Evolutionary conservation across 2,888 invertebrate genomes (phyloP), one percentile per base, ranked within the genome.

Genomic region (Lycia hirtaria): DNA sequence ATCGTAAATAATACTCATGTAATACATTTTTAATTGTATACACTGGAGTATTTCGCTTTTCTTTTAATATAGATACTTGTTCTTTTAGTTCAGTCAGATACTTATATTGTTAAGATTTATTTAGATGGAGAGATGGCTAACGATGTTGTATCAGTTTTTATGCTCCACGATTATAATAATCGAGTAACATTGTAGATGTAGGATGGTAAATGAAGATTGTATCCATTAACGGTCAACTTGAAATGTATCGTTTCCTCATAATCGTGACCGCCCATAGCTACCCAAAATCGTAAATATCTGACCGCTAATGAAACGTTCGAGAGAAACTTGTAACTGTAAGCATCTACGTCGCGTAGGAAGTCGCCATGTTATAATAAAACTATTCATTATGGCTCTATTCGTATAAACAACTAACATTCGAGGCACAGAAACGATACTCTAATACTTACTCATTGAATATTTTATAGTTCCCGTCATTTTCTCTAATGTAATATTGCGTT

Each of bases 211-310:
- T 67, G 66, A 68, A 69, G 68, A 65, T 67, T 69, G 64, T 63
- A 54, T 62, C 67, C 67, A 73, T 72, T 69, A 71, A 69, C 61
- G 67, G 65, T 60, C 66, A 64, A 61, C 66, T 64, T 70, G 63
- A 69, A 76, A 72, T 68, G 68, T 74, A 76, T 71, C 65, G 69
- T 73, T 78, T 71, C 68, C 72, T 76, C 77, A 76, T 76, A 74
- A 70, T 76, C 81, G 79, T 83, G 82, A 82, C 79, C 80, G 80
- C 83, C 82, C 80, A 78, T 80, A 80, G 80, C 76, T 77, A 81
- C 79, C 71, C 66, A 71, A 79, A 79, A 78, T 74, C 76, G 73
- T 82, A 81, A 82, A 82, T 75, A 76, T 76, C 72, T 65, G 66
- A 57, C 68, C 60, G 64, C 71, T 76, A 82, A 81, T 78, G 78